A percentile compares a stretch with the other conserved stretches of the same genome.
Evolutionary conservation across 2,113 vertebrate genomes (phyloP).

Genomic region (Haplochromis vanheusdeni): DNA sequence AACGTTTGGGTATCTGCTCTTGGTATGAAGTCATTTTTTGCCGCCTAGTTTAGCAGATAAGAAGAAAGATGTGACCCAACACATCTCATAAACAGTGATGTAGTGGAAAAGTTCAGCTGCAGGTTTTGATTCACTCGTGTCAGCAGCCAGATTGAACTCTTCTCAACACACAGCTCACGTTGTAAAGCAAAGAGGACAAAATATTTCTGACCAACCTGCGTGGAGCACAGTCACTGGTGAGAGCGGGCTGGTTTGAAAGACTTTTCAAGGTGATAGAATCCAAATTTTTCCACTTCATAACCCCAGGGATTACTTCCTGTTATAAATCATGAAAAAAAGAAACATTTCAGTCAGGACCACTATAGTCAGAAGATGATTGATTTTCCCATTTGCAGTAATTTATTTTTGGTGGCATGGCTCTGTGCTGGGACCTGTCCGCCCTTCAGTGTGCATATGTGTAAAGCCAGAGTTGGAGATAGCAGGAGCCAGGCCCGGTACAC

Average conservation of each 20-base stretch:
- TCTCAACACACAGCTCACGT: neutral
- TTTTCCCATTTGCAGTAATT: neutral
- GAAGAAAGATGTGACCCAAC: neutral
- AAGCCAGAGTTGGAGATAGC: neutral
- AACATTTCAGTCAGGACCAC: neutral
- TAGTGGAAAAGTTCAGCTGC: neutral
- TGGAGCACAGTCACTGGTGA: neutral
- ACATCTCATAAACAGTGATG: neutral
- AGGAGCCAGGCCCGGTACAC: neutral
- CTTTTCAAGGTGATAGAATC: conserved; percentile 47
- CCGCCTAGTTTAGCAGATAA: neutral
- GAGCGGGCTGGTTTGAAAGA: conserved; percentile 38
- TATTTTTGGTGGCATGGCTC: neutral
- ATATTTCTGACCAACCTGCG: conserved; percentile 67
- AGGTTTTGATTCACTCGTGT: neutral
- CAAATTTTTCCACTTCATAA: conserved; percentile 82
- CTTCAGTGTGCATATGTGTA: neutral
- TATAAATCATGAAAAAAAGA: neutral
- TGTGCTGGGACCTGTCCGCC: neutral
- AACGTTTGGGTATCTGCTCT: neutral
- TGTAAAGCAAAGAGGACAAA: neutral
- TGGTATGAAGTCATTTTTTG: neutral
- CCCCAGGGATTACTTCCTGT: conserved; percentile 78
- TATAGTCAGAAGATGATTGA: neutral
- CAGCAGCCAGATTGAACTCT: neutral